Evolutionary conservation across 2,888 invertebrate species (phyloP), one percentile per base, ranked within the genome.

Genomic region (Chydorus sphaericus): DNA sequence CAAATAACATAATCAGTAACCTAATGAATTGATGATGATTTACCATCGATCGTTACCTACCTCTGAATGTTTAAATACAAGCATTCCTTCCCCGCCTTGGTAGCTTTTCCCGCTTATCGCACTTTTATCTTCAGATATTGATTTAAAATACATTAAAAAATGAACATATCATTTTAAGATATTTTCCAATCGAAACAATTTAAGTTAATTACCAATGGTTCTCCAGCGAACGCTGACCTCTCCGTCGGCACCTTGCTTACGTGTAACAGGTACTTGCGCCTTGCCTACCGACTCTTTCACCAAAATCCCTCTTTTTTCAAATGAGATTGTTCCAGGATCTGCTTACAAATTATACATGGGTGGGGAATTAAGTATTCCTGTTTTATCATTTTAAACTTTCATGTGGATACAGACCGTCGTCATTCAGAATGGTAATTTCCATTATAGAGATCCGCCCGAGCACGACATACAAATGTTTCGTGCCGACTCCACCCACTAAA

Each of bases 391-490:
- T 44, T 37, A 16, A 29, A 23, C 26, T 29, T 31, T 30, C n/a
- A n/a, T n/a, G 26, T 8, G 11, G 33, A 26, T 38, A 60, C 70
- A 64, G 65, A 77, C 77, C 75, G 63, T 77, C 77, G 63, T 77
- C 77, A 62, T 78, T 76, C 30, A 77, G 69, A 57, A 77, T 77
- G 31, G 76, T 75, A 54, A 78, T 71, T 65, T 76, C 75, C 70
- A 75, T 75, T 62, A 77, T 75, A 48, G 73, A 69, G 28, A 71
- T 69, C 38, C 71, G 67, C 16, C 78, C 78, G 2, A 78, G 65
- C 49, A 69, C 66, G 1, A 72, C 71, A n/a, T 65, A 64, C 6
- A 26, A 11, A n/a, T 44, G 11, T 26, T 18, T 38, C 14, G 36
- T 14, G 4, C n/a, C 16, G 16, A 11, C 23, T 8, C 26, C 18